These are phyloP conservation scores for Rhabdomys pumilio DNA, from an alignment of 2,797 vertebrate species.

Conservation along the genomic window DNA sequence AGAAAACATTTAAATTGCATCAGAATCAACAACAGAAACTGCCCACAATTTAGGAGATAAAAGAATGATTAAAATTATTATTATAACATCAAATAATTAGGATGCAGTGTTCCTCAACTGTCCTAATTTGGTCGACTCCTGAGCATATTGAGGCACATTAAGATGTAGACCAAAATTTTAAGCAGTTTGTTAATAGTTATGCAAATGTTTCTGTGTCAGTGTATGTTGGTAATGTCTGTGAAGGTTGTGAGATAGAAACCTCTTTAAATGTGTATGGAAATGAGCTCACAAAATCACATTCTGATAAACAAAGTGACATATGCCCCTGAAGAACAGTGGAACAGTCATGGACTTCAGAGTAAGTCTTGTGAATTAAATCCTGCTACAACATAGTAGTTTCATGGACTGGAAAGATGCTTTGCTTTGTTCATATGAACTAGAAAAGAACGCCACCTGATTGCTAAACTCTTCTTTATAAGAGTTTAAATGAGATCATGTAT, in stretches of 20 bases:
- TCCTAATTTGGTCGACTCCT: slow-evolving; percentile 85
- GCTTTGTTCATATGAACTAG: slow-evolving; percentile 23
- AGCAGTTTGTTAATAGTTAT: slow-evolving; percentile 85
- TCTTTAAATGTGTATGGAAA: slow-evolving; percentile 47
- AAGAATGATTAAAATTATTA: slow-evolving; percentile 87
- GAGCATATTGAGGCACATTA: slow-evolving; percentile 84
- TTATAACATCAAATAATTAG: slow-evolving; percentile 84
- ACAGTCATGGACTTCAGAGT: slow-evolving; percentile 9
- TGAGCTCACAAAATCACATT: neutral
- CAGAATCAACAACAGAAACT: slow-evolving; percentile 76
- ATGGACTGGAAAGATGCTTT: neutral
- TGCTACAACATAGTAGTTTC: neutral
- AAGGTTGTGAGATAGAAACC: slow-evolving; percentile 58
- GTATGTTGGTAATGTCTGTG: slow-evolving; percentile 72
- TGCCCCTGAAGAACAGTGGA: neutral
- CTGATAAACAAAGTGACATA: neutral
- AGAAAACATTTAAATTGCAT: slow-evolving; percentile 84
- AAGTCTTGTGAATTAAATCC: neutral
- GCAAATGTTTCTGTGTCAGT: slow-evolving; percentile 70
- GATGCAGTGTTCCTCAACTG: slow-evolving; percentile 85
- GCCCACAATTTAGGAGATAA: slow-evolving; percentile 77
- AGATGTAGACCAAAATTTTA: slow-evolving; percentile 82
- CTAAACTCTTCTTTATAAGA: neutral
- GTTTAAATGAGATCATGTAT: slow-evolving; percentile 45
- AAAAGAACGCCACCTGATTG: slow-evolving; percentile 10